Conservation (phyloP, 2,888 invertebrate species). For the Dorcus hopei region DNA sequence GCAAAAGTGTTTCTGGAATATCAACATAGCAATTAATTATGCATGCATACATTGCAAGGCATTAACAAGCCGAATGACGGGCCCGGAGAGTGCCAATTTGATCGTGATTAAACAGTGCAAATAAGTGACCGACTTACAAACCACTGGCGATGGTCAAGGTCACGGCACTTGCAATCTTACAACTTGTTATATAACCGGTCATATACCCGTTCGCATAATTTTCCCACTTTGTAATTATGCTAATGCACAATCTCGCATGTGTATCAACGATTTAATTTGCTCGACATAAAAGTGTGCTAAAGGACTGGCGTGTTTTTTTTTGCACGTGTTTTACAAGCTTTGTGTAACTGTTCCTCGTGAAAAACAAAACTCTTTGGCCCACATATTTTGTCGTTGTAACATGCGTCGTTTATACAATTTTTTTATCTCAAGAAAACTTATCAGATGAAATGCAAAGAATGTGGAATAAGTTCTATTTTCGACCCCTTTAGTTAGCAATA, state of each 20-base stretch:
- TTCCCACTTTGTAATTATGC: conserved; percentile 10
- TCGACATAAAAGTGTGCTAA: not conserved
- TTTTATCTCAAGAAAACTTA: too few relatives aligned
- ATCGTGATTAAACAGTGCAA: not conserved
- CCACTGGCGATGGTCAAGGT: conserved; percentile 26
- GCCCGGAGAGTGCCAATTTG: too few relatives aligned
- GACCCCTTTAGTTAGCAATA: too few relatives aligned
- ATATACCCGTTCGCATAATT: conserved; percentile 10
- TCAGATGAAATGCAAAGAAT: too few relatives aligned
- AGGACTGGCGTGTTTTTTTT: not conserved
- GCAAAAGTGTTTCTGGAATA: too few relatives aligned
- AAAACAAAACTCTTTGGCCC: not conserved
- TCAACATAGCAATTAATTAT: too few relatives aligned
- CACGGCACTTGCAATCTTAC: conserved; percentile 7
- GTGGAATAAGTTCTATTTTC: too few relatives aligned
- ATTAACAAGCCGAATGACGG: too few relatives aligned
- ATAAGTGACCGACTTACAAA: not conserved
- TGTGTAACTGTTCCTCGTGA: not conserved
- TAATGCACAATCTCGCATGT: not conserved
- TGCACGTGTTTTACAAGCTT: not conserved
- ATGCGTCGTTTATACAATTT: too few relatives aligned
- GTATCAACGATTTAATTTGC: not conserved
- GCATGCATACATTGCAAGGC: too few relatives aligned
- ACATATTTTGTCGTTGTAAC: too few relatives aligned
- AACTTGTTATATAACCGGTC: conserved; percentile 18